These are phyloP conservation scores for Eurytoma californica DNA, from an alignment of 2,888 invertebrate species.

Conservation along the genomic window DNA sequence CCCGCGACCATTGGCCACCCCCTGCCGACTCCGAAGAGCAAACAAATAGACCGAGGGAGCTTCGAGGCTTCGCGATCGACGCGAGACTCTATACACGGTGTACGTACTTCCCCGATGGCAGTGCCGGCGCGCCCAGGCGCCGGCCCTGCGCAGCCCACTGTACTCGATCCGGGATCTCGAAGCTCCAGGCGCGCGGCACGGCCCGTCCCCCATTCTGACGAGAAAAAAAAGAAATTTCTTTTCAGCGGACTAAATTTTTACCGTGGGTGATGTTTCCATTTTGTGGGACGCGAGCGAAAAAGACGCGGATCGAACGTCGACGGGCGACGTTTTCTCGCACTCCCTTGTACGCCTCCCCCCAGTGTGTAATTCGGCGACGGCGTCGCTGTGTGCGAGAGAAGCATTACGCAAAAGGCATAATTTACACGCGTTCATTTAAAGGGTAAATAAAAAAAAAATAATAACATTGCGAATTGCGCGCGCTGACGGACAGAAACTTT, in stretches of 20 bases:
- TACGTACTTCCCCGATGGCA: too few relatives aligned
- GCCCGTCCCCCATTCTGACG: too few relatives aligned
- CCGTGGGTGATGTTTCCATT: neutral
- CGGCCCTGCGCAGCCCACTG: neutral
- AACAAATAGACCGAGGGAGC: neutral
- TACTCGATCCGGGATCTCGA: too few relatives aligned
- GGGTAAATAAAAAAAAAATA: conserved; percentile 12
- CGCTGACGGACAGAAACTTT: conserved; percentile 55
- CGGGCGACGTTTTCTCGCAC: conserved; percentile 41
- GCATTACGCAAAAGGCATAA: conserved; percentile 30
- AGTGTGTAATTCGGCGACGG: conserved; percentile 10
- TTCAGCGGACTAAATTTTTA: too few relatives aligned
- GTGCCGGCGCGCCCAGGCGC: neutral
- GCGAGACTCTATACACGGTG: too few relatives aligned
- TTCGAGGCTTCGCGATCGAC: too few relatives aligned
- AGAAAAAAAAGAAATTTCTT: too few relatives aligned
- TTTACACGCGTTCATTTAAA: conserved; percentile 35
- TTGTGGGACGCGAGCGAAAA: conserved; percentile 17
- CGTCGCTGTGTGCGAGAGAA: conserved; percentile 26
- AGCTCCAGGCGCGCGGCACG: too few relatives aligned
- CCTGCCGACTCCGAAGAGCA: neutral
- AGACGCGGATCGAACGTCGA: neutral
- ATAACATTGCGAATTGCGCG: conserved; percentile 28
- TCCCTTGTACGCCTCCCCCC: conserved; percentile 37
- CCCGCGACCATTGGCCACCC: conserved; percentile 7